Percentiles rank a stretch among this genome's conserved stretches.
phyloP scores from a whole-genome alignment of 2,113 vertebrate genomes.

The Phaethon lepturus region DNA sequence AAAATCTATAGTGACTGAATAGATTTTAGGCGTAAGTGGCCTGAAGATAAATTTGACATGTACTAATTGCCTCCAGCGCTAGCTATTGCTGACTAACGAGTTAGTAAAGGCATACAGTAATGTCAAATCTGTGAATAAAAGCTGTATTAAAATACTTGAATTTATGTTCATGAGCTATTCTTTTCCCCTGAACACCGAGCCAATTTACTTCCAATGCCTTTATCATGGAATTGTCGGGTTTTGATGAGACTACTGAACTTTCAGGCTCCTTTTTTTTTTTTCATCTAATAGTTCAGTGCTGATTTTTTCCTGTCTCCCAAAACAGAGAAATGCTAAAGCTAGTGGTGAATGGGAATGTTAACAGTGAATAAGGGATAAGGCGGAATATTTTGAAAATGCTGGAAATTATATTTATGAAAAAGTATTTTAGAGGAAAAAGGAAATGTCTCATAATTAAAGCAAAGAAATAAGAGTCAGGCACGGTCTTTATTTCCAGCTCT shows the following conservation, averaged over 20 bases:
- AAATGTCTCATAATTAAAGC: not conserved
- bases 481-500: not conserved
- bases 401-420: not conserved
- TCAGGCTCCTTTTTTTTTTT: not conserved
- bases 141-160: not conserved
- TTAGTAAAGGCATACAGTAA: not conserved
- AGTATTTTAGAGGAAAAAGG: not conserved
- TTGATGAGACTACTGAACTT: not conserved
- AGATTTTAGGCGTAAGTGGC: not conserved
- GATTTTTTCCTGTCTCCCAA: not conserved
- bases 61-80: not conserved
- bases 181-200: not conserved
- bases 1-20: not conserved
- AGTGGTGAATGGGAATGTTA: not conserved
- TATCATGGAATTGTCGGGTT: not conserved
- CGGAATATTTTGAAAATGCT: not conserved
- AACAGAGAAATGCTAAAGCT: not conserved
- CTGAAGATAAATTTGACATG: not conserved
- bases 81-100: not conserved
- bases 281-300: not conserved
- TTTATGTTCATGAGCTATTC: not conserved
- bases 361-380: not conserved
- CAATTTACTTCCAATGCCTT: not conserved
- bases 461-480: not conserved
- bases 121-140: not conserved